Evolutionary conservation across 2,113 vertebrate species (phyloP).

Genomic region (Chaetodon auriga): DNA sequence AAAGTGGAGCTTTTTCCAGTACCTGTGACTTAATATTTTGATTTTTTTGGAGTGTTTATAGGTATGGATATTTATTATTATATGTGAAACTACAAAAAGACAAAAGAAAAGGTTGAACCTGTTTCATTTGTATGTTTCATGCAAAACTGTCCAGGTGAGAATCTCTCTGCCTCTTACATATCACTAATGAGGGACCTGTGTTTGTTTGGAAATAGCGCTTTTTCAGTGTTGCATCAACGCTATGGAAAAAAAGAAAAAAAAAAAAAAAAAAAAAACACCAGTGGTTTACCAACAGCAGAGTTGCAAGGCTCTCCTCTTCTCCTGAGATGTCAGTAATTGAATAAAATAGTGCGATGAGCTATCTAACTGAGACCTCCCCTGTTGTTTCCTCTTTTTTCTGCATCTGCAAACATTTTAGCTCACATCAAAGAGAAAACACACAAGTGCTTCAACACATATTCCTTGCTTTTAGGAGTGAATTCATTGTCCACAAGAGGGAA

Average conservation of each 20-base stretch:
- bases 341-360: conserved; percentile 86
- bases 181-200: conserved; percentile 91
- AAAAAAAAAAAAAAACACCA: conserved; percentile 64
- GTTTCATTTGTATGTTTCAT: conserved; percentile 96
- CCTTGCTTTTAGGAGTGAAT: background rate
- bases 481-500: conserved; percentile 61
- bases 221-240: conserved; percentile 92
- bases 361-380: conserved; percentile 61
- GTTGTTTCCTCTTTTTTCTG: conserved; percentile 20
- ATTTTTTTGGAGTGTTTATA: conserved; percentile 97
- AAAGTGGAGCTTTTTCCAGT: conserved; percentile 96
- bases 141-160: conserved; percentile 91
- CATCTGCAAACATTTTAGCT: background rate
- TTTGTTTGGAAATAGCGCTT: conserved; percentile 94
- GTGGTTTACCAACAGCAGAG: conserved; percentile 83
- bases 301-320: conserved; percentile 81
- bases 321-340: conserved; percentile 86
- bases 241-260: conserved; percentile 76
- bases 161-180: conserved; percentile 92
- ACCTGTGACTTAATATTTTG: conserved; percentile 98
- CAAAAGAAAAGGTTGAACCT: conserved; percentile 84
- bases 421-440: background rate
- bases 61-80: conserved; percentile 88
- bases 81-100: conserved; percentile 93
- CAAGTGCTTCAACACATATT: background rate